Evolutionary conservation across 1,140 invertebrate genomes (phyloP).

Genomic region (Temnothorax curvispinosus): DNA sequence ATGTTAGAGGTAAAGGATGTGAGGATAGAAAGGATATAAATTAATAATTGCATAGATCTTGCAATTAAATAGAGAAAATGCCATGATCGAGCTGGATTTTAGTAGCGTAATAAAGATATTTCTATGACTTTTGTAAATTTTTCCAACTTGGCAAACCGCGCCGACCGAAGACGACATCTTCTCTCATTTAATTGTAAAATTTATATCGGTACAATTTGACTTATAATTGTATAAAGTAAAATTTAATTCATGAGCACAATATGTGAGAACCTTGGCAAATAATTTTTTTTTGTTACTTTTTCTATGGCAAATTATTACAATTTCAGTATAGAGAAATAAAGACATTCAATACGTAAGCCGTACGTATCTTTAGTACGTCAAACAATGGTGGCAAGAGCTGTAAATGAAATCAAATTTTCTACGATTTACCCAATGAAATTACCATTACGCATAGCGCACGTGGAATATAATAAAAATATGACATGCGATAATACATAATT

Average conservation of each 20-base stretch:
- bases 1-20: neutral
- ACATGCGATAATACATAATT: constrained; percentile 18
- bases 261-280: constrained; percentile 51
- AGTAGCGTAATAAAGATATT: no score
- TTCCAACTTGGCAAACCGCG: no score
- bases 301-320: constrained; percentile 28
- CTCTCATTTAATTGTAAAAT: no score
- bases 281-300: constrained; percentile 6
- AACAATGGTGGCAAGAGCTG: constrained; percentile 9
- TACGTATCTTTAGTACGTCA: constrained; percentile 4
- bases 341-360: neutral
- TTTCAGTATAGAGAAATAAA: constrained; percentile 18
- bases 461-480: constrained; percentile 25
- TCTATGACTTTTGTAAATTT: no score
- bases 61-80: no score
- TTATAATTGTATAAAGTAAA: constrained; percentile 33
- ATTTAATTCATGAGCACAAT: constrained; percentile 67
- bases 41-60: neutral
- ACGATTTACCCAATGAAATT: constrained; percentile 3
- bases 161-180: no score
- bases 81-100: no score
- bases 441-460: neutral
- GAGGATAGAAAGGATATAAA: neutral
- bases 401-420: constrained; percentile 33
- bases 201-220: no score